Evolutionary conservation across 2,888 invertebrate genomes (phyloP).

Genomic region (Catonia carolina): DNA sequence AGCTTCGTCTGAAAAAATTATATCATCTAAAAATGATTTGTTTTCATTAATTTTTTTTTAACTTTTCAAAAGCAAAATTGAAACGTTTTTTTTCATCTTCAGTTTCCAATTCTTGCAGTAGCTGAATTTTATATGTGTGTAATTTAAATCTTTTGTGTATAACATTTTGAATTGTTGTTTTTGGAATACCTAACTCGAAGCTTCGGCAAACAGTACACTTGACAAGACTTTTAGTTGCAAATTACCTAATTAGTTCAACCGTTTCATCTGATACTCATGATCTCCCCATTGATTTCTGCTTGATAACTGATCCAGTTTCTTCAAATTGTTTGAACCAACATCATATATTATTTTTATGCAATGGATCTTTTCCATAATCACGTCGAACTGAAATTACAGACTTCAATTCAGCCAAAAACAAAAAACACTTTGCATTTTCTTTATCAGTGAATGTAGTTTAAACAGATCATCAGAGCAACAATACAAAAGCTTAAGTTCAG

Average conservation of each 20-base stretch:
- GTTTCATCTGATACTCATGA: not conserved
- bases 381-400: slow-evolving; percentile 9
- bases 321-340: too few relatives aligned
- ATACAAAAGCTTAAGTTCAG: too few relatives aligned
- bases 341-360: not conserved
- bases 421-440: slow-evolving; percentile 14
- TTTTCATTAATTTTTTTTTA: slow-evolving; percentile 3
- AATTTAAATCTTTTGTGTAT: slow-evolving; percentile 15
- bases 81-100: slow-evolving; percentile 10
- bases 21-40: slow-evolving; percentile 16
- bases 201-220: not conserved
- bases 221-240: slow-evolving; percentile 8
- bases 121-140: not conserved
- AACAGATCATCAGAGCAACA: too few relatives aligned
- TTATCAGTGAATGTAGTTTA: slow-evolving; percentile 4
- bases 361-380: slow-evolving; percentile 9
- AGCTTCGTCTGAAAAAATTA: slow-evolving; percentile 6
- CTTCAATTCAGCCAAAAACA: slow-evolving; percentile 13
- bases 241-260: not conserved
- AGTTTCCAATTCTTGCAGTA: not conserved
- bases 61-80: slow-evolving; percentile 3
- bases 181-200: slow-evolving; percentile 8
- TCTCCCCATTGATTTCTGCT: slow-evolving; percentile 14
- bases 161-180: slow-evolving; percentile 16
- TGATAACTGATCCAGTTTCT: slow-evolving; percentile 1